Evolutionary conservation across 2,113 vertebrate species (phyloP).

Genomic region (Solea senegalensis): DNA sequence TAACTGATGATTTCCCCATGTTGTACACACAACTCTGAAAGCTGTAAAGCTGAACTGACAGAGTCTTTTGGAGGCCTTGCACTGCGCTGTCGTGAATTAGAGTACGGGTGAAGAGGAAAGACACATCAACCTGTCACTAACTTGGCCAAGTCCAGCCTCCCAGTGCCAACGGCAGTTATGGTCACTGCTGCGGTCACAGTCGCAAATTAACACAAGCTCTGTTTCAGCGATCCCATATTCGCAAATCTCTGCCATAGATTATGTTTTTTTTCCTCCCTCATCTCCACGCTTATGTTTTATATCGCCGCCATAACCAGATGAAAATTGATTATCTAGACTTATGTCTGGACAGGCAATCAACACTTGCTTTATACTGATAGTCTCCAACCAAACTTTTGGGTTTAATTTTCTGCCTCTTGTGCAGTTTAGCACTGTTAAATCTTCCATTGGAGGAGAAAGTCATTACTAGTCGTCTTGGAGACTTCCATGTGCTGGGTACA

Average conservation of each 20-base stretch:
- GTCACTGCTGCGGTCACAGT: constrained; percentile 50
- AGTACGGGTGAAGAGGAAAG: constrained; percentile 47
- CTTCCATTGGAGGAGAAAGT: constrained; percentile 65
- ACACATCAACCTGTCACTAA: constrained; percentile 70
- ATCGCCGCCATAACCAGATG: constrained; percentile 40
- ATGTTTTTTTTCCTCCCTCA: not conserved
- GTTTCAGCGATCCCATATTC: constrained; percentile 41
- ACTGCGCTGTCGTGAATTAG: constrained; percentile 34
- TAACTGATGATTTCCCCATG: constrained; percentile 14
- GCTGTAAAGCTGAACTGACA: constrained; percentile 15
- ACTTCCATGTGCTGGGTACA: constrained; percentile 57
- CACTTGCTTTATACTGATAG: constrained; percentile 53
- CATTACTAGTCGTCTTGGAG: constrained; percentile 66
- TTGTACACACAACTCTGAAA: constrained; percentile 11
- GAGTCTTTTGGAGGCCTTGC: constrained; percentile 35
- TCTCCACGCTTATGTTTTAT: constrained; percentile 31
- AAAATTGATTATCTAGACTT: constrained; percentile 47
- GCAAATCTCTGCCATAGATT: constrained; percentile 35
- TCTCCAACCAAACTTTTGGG: constrained; percentile 37
- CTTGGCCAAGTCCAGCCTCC: constrained; percentile 40
- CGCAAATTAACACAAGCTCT: constrained; percentile 60
- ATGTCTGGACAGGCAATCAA: constrained; percentile 56
- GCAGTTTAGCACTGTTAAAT: constrained; percentile 63
- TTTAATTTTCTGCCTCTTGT: constrained; percentile 60
- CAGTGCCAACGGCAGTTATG: constrained; percentile 61